phyloP scores from a whole-genome alignment of 2,113 vertebrate genomes.

The Procavia capensis region DNA sequence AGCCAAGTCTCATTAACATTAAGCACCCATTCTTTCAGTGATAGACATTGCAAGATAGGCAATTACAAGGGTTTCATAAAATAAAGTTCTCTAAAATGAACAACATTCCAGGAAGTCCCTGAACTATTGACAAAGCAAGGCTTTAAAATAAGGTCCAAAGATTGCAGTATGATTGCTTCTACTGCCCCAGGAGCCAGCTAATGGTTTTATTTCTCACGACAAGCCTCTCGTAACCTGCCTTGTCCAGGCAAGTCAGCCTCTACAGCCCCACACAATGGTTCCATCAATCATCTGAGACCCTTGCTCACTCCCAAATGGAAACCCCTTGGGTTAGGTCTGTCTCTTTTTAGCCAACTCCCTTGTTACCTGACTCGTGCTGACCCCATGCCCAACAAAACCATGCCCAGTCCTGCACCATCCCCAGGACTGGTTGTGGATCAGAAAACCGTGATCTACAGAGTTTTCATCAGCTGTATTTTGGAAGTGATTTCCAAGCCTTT shows the following conservation, averaged over 20 bases:
- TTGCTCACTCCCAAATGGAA: background rate
- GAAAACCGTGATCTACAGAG: no score
- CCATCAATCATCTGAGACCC: background rate
- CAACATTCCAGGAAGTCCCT: background rate
- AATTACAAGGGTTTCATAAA: background rate
- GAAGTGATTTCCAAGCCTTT: no score
- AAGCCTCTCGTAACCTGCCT: background rate
- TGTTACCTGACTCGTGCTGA: no score
- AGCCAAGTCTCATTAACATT: background rate
- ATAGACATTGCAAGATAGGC: background rate
- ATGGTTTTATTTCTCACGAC: background rate
- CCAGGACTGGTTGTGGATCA: no score
- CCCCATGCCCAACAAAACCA: no score
- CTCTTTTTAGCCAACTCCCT: background rate
- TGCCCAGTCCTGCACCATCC: no score
- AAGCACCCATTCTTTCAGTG: background rate
- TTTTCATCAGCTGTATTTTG: no score
- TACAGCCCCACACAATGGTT: accelerated
- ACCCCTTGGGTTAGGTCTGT: background rate
- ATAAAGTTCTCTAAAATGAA: background rate
- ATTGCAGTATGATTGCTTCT: background rate
- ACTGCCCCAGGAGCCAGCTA: background rate
- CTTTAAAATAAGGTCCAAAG: background rate
- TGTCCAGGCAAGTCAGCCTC: accelerated
- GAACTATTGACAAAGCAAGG: background rate